Conservation (phyloP, 2,888 invertebrate genomes). For the Polydrusus tereticollis region DNA sequence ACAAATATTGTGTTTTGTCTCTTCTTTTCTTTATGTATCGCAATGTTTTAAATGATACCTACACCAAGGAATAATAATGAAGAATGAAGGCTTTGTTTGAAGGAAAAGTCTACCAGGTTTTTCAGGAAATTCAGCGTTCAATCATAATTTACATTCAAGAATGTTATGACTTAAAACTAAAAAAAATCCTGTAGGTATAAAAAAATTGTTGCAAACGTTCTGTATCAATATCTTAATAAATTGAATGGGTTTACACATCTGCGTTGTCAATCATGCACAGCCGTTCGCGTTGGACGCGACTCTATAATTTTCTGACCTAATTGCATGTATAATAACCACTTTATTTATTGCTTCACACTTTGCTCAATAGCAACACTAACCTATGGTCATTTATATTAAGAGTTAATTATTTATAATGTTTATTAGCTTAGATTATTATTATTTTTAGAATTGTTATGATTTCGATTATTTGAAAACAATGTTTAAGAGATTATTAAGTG, state of each 20-base stretch:
- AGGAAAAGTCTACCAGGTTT: too few species aligned
- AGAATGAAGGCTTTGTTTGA: conserved; percentile 8
- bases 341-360: conserved; percentile 12
- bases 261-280: conserved; percentile 8
- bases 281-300: conserved; percentile 1
- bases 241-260: conserved; percentile 1
- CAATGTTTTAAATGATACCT: conserved; percentile 6
- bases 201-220: neutral
- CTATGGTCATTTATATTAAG: neutral
- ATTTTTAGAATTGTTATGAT: too few species aligned
- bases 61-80: conserved; percentile 1
- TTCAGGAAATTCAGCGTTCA: too few species aligned
- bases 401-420: neutral
- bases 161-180: too few species aligned
- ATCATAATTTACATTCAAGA: too few species aligned
- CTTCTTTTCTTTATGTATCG: conserved; percentile 13
- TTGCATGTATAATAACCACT: conserved; percentile 11
- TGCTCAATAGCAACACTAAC: conserved; percentile 2
- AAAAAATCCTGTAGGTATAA: too few species aligned
- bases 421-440: too few species aligned
- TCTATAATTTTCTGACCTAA: conserved; percentile 23
- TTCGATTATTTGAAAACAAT: too few species aligned
- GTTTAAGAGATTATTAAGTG: too few species aligned
- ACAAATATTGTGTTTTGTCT: conserved; percentile 39
- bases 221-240: conserved; percentile 1